Evolutionary conservation across 2,797 vertebrate genomes (phyloP), one percentile per base, ranked within the genome.

Genomic region (Pteronotus mesoamericanus): DNA sequence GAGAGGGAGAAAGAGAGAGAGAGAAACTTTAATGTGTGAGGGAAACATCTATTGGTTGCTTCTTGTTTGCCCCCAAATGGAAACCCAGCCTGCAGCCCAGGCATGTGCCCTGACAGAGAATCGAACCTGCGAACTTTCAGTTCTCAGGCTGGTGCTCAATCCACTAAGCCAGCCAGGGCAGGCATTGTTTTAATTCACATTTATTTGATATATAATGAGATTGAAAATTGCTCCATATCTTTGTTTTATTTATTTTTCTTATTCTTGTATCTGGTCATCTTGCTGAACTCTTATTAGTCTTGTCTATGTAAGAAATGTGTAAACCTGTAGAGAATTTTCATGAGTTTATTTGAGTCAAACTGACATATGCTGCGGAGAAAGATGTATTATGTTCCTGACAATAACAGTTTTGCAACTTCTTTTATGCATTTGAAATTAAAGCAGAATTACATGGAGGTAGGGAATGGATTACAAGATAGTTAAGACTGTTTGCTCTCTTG

Each of bases 121-220:
- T n/a, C n/a, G n/a, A n/a, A n/a, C n/a, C n/a, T n/a, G n/a, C n/a
- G n/a, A n/a, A n/a, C n/a, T n/a, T n/a, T n/a, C n/a, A n/a, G n/a
- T n/a, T n/a, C n/a, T n/a, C n/a, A n/a, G n/a, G n/a, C n/a, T n/a
- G n/a, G n/a, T n/a, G n/a, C n/a, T n/a, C n/a, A n/a, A n/a, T n/a
- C n/a, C n/a, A n/a, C n/a, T n/a, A n/a, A n/a, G n/a, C n/a, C n/a
- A n/a, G n/a, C n/a, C n/a, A n/a, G n/a, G n/a, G n/a, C n/a, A n/a
- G n/a, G n/a, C 44, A 84, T 80, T 57, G 57, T 86, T 90, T 87
- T 84, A 96, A 84, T 94, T 91, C 46, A 95, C 1, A 39, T 84
- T 71, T 72, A 69, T 77, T 88, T 71, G 12, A 71, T 18, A 87
- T 87, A 69, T 83, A 53, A 87, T 83, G 34, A 42, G 53, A 66